These are phyloP conservation scores for Istiophorus platypterus DNA, from an alignment of 2,113 vertebrate genomes.

Conservation along the genomic window DNA sequence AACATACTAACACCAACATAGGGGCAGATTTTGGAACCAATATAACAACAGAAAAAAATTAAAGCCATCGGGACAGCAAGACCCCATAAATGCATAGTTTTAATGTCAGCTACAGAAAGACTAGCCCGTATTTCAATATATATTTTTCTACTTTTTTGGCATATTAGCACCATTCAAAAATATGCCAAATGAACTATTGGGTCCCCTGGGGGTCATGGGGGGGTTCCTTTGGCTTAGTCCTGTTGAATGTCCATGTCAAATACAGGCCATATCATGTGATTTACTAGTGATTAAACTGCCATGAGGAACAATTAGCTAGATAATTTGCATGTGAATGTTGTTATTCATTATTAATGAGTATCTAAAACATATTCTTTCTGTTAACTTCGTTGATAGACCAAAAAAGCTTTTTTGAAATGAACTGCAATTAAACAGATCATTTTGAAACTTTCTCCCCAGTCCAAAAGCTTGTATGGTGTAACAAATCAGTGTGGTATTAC, in stretches of 20 bases:
- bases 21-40: not conserved
- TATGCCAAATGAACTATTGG: no score
- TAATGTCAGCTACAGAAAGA: no score
- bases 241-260: not conserved
- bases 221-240: not conserved
- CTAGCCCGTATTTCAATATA: no score
- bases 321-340: not conserved
- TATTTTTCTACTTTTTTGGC: no score
- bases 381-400: not conserved
- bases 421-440: not conserved
- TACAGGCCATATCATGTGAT: not conserved
- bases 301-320: not conserved
- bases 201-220: no score
- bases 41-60: not conserved
- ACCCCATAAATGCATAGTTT: no score
- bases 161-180: not conserved
- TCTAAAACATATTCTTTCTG: not conserved
- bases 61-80: not conserved
- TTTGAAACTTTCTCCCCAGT: constrained; percentile 18
- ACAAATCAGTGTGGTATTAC: constrained; percentile 35
- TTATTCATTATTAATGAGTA: not conserved
- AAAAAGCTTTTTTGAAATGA: not conserved
- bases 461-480: not conserved
- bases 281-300: not conserved
- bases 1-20: no score